Evolutionary conservation across 2,888 invertebrate genomes (phyloP).

Genomic region (Drosophila mayaguana): DNA sequence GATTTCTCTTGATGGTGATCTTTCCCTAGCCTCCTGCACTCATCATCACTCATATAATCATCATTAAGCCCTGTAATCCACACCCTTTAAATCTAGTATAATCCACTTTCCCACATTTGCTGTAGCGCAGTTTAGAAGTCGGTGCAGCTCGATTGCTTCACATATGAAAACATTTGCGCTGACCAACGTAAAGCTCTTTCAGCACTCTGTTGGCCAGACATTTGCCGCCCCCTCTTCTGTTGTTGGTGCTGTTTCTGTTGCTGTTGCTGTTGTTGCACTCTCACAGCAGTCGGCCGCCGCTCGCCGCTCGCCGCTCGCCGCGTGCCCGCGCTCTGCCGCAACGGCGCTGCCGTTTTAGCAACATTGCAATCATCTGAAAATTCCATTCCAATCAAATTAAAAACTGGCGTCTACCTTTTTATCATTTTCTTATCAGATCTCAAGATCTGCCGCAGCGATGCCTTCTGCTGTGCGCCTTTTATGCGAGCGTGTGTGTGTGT

Average conservation of each 20-base stretch:
- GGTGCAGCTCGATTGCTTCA: constrained; percentile 28
- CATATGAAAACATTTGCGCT: constrained; percentile 30
- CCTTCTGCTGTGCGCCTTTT: constrained; percentile 73
- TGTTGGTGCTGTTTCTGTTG: background rate
- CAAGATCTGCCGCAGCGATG: constrained; percentile 83
- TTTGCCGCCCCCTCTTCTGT: constrained; percentile 24
- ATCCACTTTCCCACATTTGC: no score
- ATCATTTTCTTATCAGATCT: constrained; percentile 85
- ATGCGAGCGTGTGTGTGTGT: constrained; percentile 28
- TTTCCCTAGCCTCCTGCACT: background rate
- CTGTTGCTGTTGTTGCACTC: constrained; percentile 37
- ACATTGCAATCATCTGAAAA: constrained; percentile 82
- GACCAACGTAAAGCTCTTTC: constrained; percentile 55
- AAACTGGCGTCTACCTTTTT: constrained; percentile 85
- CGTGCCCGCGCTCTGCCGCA: constrained; percentile 20
- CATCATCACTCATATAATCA: background rate
- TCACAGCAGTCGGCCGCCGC: constrained; percentile 59
- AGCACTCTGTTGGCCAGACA: constrained; percentile 39
- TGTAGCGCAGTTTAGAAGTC: constrained; percentile 24
- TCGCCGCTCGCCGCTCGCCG: constrained; percentile 6
- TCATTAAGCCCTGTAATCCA: no score
- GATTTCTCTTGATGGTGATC: background rate
- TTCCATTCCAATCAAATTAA: constrained; percentile 85
- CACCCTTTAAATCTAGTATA: background rate
- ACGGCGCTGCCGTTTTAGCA: constrained; percentile 80